Evolutionary conservation across 1,140 invertebrate species (phyloP).

Genomic region (Dufourea novaeangliae): DNA sequence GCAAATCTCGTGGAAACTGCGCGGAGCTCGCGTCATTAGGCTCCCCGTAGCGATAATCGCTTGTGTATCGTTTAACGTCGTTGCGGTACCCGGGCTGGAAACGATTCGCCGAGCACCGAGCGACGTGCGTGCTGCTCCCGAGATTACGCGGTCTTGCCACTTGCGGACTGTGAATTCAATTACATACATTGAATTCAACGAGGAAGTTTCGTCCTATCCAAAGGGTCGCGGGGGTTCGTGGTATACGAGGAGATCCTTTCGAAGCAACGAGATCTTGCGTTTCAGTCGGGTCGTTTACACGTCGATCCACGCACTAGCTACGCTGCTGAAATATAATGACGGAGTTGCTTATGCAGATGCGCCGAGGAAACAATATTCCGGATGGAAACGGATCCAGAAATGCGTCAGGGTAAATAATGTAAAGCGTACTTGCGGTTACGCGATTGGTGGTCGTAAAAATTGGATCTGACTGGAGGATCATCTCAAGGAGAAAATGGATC

Average conservation of each 20-base stretch:
- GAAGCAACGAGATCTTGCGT: slow-evolving; percentile 27
- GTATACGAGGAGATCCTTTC: slow-evolving; percentile 45
- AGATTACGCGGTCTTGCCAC: slow-evolving; percentile 52
- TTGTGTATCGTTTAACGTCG: slow-evolving; percentile 23
- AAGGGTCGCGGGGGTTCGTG: slow-evolving; percentile 10
- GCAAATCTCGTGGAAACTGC: slow-evolving; percentile 24
- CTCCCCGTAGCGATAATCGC: slow-evolving; percentile 20
- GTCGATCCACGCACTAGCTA: slow-evolving; percentile 14
- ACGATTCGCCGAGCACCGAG: background rate
- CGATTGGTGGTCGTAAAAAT: slow-evolving; percentile 2
- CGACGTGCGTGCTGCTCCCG: slow-evolving; percentile 32
- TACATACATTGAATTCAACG: slow-evolving; percentile 52
- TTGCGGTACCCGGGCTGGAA: background rate
- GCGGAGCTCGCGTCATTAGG: slow-evolving; percentile 15
- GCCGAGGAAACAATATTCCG: slow-evolving; percentile 12
- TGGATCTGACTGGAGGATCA: background rate
- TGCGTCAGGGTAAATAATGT: background rate
- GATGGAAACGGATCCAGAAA: background rate
- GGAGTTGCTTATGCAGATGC: background rate
- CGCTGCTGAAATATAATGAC: no score
- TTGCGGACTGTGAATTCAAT: slow-evolving; percentile 56
- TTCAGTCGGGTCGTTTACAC: slow-evolving; percentile 31
- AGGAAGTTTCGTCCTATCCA: slow-evolving; percentile 32
- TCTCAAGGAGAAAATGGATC: background rate
- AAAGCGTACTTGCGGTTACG: background rate